phyloP scores from a whole-genome alignment of 2,888 invertebrate species.

The Leptopterna dolabrata region DNA sequence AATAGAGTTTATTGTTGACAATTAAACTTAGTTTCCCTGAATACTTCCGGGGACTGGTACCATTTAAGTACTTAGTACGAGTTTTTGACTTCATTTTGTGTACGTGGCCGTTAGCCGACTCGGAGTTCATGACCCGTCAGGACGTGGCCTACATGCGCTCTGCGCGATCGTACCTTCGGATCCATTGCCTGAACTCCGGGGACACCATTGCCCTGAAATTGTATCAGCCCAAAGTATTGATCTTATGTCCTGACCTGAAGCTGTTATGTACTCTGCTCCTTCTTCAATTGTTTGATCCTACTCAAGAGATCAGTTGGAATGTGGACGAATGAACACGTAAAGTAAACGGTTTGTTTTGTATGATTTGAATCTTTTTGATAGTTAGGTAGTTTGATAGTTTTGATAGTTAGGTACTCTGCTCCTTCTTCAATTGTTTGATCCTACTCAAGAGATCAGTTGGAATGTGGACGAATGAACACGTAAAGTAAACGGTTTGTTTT shows the following conservation, averaged over 20 bases:
- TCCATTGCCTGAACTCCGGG: background rate
- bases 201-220: background rate
- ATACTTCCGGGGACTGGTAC: too few species aligned
- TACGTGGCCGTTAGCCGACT: background rate
- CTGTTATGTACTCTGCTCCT: background rate
- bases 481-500: too few species aligned
- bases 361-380: too few species aligned
- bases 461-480: background rate
- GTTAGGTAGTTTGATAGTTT: too few species aligned
- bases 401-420: background rate
- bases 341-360: too few species aligned
- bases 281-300: background rate
- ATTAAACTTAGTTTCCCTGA: too few species aligned
- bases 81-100: too few species aligned
- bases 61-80: too few species aligned
- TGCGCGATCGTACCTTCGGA: background rate
- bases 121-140: conserved; percentile 1
- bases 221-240: background rate
- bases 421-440: background rate
- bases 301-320: background rate
- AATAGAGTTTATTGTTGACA: too few species aligned
- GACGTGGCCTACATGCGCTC: conserved; percentile 20
- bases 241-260: background rate
- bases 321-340: too few species aligned
- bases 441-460: background rate